Conservation (phyloP, 2,797 vertebrate genomes). For the Pygocentrus nattereri region DNA sequence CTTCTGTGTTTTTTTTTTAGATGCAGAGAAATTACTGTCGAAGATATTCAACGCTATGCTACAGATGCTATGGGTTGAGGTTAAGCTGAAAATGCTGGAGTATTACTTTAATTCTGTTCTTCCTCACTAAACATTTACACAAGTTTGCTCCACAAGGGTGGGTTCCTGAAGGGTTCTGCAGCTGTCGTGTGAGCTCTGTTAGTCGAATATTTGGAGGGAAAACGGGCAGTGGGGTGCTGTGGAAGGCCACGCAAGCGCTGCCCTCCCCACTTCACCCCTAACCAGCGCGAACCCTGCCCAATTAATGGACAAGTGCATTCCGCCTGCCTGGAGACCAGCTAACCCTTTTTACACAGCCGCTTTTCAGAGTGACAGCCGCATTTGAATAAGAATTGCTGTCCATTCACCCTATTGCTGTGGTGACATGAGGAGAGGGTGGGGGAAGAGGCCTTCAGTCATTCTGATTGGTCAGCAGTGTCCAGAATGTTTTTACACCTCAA, state of each 20-base stretch:
- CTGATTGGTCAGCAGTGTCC: slow-evolving; percentile 70
- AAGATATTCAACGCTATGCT: not conserved
- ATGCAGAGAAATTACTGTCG: not conserved
- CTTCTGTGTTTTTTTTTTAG: not conserved
- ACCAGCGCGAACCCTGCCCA: slow-evolving; percentile 56
- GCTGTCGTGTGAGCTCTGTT: slow-evolving; percentile 13
- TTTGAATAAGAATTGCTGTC: slow-evolving; percentile 92
- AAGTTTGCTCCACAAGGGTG: not conserved
- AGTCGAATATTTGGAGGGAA: slow-evolving; percentile 26
- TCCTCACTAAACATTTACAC: not conserved
- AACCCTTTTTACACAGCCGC: slow-evolving; percentile 84
- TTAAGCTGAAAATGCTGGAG: too few species aligned
- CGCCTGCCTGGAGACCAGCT: slow-evolving; percentile 82
- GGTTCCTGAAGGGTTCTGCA: not conserved
- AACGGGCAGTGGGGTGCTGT: slow-evolving; percentile 48
- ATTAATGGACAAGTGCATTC: slow-evolving; percentile 83
- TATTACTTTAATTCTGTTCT: not conserved
- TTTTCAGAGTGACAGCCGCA: slow-evolving; percentile 83
- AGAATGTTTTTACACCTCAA: slow-evolving; percentile 77
- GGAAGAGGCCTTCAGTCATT: slow-evolving; percentile 42
- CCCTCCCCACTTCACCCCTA: slow-evolving; percentile 55
- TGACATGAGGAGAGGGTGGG: slow-evolving; percentile 63
- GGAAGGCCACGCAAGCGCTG: slow-evolving; percentile 55
- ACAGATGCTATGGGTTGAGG: not conserved
- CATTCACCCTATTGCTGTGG: slow-evolving; percentile 75